phyloP scores from a whole-genome alignment of 1,140 invertebrate species.

The Penaeus japonicus region DNA sequence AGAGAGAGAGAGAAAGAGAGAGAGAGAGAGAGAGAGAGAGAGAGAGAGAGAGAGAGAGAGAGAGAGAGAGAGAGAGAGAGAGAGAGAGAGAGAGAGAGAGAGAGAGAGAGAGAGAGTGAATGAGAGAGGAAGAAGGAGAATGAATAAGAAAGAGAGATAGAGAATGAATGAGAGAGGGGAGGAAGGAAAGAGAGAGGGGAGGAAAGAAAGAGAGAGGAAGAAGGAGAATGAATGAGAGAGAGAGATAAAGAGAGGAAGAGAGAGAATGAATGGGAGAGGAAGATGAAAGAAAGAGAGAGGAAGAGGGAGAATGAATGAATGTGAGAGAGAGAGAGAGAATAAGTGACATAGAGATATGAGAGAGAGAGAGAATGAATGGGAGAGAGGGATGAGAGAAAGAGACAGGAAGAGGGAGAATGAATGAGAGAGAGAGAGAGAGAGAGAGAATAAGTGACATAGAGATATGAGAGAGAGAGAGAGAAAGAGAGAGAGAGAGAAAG shows the following conservation, averaged over 20 bases:
- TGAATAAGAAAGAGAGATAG: neutral
- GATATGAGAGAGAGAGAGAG: too few species aligned
- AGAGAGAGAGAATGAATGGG: too few species aligned
- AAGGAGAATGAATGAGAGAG: neutral
- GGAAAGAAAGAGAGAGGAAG: neutral
- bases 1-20: neutral
- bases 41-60: conserved; percentile 23
- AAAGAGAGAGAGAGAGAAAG: too few species aligned
- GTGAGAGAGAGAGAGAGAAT: too few species aligned
- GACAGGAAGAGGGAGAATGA: too few species aligned
- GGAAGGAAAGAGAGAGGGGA: neutral
- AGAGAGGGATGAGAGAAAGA: too few species aligned
- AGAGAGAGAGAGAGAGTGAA: neutral
- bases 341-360: too few species aligned
- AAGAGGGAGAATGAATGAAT: too few species aligned
- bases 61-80: neutral
- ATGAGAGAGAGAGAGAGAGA: too few species aligned
- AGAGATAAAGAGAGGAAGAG: neutral
- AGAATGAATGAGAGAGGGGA: neutral
- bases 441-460: too few species aligned
- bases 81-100: too few species aligned
- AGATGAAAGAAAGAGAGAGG: neutral
- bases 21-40: neutral
- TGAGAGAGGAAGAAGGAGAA: neutral
- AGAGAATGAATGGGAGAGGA: neutral